Evolutionary conservation across 2,888 invertebrate genomes (phyloP).

Genomic region (Stomorhina lunata): DNA sequence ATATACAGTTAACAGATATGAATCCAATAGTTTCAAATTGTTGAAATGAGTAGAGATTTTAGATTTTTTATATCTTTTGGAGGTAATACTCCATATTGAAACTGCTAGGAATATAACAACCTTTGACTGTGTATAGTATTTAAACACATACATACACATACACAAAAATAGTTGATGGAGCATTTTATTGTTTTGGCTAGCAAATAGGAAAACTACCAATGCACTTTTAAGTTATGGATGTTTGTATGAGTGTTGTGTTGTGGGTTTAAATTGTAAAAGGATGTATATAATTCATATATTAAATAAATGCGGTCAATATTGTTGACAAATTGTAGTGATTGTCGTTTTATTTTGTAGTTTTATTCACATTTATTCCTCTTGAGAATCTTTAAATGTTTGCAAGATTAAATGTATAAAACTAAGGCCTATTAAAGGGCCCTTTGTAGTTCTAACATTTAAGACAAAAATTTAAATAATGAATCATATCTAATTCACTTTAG

Average conservation of each 20-base stretch:
- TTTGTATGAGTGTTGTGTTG: neutral
- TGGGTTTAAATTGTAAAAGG: slow-evolving; percentile 19
- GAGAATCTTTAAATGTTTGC: slow-evolving; percentile 5
- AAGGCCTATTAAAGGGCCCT: too few species aligned
- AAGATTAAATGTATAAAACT: neutral
- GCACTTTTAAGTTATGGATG: neutral
- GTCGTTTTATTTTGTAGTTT: neutral
- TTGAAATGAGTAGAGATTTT: too few species aligned
- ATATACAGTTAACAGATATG: too few species aligned
- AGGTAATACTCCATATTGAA: too few species aligned
- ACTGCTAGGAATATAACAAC: too few species aligned
- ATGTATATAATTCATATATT: slow-evolving; percentile 63
- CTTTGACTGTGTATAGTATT: too few species aligned
- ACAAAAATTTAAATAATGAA: too few species aligned
- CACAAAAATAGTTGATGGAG: slow-evolving; percentile 24
- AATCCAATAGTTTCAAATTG: too few species aligned
- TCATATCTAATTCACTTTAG: too few species aligned
- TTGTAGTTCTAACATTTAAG: too few species aligned
- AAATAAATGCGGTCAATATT: slow-evolving; percentile 69
- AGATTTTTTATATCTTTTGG: too few species aligned
- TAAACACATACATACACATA: neutral
- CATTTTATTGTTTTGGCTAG: slow-evolving; percentile 60
- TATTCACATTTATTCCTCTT: neutral
- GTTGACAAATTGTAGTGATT: slow-evolving; percentile 75
- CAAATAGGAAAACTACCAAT: slow-evolving; percentile 32